Conservation (phyloP, 2,797 vertebrate genomes). For the Vespertilio murinus region DNA sequence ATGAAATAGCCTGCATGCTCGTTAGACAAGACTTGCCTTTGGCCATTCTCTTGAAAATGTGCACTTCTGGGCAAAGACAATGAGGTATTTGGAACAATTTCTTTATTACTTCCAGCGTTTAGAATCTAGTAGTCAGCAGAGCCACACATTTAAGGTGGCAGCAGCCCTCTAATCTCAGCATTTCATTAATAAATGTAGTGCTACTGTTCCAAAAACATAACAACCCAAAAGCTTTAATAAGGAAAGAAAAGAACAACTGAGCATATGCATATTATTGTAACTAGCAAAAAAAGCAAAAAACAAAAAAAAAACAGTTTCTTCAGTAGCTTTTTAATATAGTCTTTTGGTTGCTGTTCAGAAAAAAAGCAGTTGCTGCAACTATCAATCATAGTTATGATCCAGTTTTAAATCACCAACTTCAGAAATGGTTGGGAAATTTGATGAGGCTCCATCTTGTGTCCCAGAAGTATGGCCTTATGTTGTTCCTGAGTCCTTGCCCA, state of each 20-base stretch:
- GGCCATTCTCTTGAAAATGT: not conserved
- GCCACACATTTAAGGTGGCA: not conserved
- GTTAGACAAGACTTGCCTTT: not conserved
- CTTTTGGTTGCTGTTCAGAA: not conserved
- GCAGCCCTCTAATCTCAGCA: not conserved
- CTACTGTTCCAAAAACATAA: not conserved
- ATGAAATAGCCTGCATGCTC: not conserved
- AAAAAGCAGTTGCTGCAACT: not conserved
- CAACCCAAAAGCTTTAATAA: slow-evolving; percentile 8
- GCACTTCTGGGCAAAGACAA: slow-evolving; percentile 14
- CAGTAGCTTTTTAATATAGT: not conserved
- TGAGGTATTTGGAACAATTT: not conserved
- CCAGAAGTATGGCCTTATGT: not conserved
- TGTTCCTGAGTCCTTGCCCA: not conserved
- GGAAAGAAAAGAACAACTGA: not conserved
- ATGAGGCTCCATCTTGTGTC: not conserved
- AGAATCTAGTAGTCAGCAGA: not conserved
- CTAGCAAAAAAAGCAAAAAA: not conserved
- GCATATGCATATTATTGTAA: not conserved
- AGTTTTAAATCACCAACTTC: not conserved
- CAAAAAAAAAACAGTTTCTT: not conserved
- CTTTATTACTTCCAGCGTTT: not conserved
- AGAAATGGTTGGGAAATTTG: slow-evolving; percentile 18
- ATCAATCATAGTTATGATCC: not conserved
- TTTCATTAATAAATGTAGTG: slow-evolving; percentile 52